phyloP scores from a whole-genome alignment of 2,888 invertebrate genomes.

The Drosophila borealis region DNA sequence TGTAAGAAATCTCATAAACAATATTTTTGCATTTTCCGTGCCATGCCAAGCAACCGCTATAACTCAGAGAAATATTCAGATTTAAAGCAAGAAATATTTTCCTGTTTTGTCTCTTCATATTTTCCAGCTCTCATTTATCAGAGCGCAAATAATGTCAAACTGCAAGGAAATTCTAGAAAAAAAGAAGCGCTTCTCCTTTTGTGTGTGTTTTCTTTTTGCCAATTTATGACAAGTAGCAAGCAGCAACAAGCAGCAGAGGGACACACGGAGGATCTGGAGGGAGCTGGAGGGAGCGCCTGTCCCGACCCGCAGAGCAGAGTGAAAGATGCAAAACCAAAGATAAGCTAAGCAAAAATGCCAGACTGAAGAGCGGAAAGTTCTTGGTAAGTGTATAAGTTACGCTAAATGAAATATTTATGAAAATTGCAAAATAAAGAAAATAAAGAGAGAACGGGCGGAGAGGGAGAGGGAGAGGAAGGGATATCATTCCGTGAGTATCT shows the following conservation, averaged over 20 bases:
- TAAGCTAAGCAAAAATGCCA: constrained; percentile 57
- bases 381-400: constrained; percentile 64
- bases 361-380: constrained; percentile 51
- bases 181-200: constrained; percentile 26
- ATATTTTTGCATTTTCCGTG: not conserved
- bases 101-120: constrained; percentile 20
- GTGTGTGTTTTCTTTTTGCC: constrained; percentile 51
- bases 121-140: constrained; percentile 39
- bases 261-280: not conserved
- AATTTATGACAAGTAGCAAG: constrained; percentile 73
- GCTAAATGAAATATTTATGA: constrained; percentile 80
- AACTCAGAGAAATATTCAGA: constrained; percentile 18
- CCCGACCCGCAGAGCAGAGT: constrained; percentile 14
- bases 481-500: constrained; percentile 39
- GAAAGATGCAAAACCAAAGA: constrained; percentile 64
- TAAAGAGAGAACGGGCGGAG: not conserved
- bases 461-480: not conserved
- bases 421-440: constrained; percentile 60
- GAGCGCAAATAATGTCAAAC: constrained; percentile 60
- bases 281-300: constrained; percentile 10
- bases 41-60: constrained; percentile 22
- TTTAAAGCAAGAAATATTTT: constrained; percentile 25
- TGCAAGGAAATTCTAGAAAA: constrained; percentile 30
- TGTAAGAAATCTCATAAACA: not conserved
- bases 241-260: constrained; percentile 59